These are phyloP conservation scores for Rotaria sp. DNA, from an alignment of 2,888 invertebrate species.

Conservation along the genomic window DNA sequence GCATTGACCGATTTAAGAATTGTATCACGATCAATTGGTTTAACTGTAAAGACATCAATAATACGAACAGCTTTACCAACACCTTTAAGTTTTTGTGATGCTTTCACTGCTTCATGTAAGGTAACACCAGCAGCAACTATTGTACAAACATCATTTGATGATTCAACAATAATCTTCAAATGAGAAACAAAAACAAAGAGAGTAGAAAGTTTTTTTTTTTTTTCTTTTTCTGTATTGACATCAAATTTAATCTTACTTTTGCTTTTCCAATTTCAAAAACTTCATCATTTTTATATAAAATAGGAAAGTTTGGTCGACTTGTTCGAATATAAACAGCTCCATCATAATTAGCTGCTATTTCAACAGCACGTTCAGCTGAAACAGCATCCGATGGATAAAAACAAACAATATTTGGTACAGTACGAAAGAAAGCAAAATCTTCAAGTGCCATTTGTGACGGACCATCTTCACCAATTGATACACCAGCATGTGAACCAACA, in stretches of 20 bases:
- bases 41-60: constrained; percentile 88
- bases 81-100: constrained; percentile 68
- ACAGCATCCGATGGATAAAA: constrained; percentile 81
- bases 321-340: constrained; percentile 93
- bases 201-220: no score
- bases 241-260: constrained; percentile 52
- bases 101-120: constrained; percentile 77
- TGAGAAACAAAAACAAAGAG: constrained; percentile 62
- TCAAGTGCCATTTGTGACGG: constrained; percentile 99
- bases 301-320: constrained; percentile 78
- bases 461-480: constrained; percentile 96
- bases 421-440: constrained; percentile 87
- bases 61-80: constrained; percentile 67
- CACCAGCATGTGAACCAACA: constrained; percentile 90
- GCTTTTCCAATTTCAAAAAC: constrained; percentile 66
- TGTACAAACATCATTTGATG: constrained; percentile 71
- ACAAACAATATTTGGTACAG: constrained; percentile 69
- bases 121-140: constrained; percentile 89
- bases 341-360: constrained; percentile 84
- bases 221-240: not conserved
- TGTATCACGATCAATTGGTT: constrained; percentile 77
- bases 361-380: constrained; percentile 82
- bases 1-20: constrained; percentile 71
- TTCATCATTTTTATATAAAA: constrained; percentile 78
- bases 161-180: constrained; percentile 55